Conservation (phyloP, 1,140 invertebrate genomes). For the Homalodisca vitripennis region DNA sequence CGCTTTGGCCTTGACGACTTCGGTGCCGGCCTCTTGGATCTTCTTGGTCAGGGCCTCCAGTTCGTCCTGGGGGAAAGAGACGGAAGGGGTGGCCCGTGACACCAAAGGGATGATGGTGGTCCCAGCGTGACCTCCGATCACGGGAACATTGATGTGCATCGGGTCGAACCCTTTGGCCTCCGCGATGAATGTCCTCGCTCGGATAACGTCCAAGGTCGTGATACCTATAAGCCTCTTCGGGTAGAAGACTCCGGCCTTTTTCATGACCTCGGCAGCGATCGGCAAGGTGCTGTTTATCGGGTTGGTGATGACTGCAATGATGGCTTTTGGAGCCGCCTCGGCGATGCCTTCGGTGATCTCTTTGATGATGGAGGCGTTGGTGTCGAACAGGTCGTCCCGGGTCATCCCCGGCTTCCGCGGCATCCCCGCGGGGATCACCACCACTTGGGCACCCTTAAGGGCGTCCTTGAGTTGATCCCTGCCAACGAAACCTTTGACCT, state of each 20-base stretch:
- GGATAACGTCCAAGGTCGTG: slow-evolving; percentile 74
- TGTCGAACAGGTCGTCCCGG: slow-evolving; percentile 97
- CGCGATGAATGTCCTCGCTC: slow-evolving; percentile 83
- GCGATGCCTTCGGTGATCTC: slow-evolving; percentile 82
- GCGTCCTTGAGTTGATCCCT: too few relatives aligned
- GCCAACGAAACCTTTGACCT: too few relatives aligned
- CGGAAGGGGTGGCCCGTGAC: slow-evolving; percentile 80
- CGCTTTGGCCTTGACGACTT: slow-evolving; percentile 98
- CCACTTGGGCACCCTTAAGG: slow-evolving; percentile 72
- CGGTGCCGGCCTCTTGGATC: slow-evolving; percentile 57
- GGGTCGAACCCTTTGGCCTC: slow-evolving; percentile 49
- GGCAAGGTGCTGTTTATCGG: slow-evolving; percentile 98
- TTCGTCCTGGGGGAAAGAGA: slow-evolving; percentile 67
- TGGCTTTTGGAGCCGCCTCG: slow-evolving; percentile 85
- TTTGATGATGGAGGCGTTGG: slow-evolving; percentile 95
- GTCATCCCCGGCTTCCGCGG: slow-evolving; percentile 97
- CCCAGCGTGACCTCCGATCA: slow-evolving; percentile 98
- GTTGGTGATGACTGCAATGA: slow-evolving; percentile 96
- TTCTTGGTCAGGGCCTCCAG: slow-evolving; percentile 80
- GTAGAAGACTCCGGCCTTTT: slow-evolving; percentile 86
- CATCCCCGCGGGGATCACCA: slow-evolving; percentile 97
- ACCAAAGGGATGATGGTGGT: slow-evolving; percentile 97
- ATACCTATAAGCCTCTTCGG: slow-evolving; percentile 92
- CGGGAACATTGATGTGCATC: slow-evolving; percentile 79
- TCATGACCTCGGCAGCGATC: slow-evolving; percentile 93